These are phyloP conservation scores for Probosciger aterrimus DNA, from an alignment of 2,113 vertebrate genomes.

Conservation along the genomic window DNA sequence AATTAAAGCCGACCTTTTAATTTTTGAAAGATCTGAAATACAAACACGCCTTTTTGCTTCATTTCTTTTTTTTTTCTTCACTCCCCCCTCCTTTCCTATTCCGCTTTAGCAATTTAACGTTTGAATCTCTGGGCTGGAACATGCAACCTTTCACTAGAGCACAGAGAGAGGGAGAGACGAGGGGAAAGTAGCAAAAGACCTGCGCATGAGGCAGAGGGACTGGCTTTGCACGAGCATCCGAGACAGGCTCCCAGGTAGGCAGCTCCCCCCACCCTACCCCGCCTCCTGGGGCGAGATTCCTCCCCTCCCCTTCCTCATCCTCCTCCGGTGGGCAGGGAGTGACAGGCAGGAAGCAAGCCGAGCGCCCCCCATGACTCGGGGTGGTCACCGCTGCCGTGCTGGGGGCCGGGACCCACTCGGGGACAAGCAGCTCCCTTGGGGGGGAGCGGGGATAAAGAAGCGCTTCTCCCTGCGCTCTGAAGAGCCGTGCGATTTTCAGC, in stretches of 20 bases:
- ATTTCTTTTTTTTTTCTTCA: too few relatives aligned
- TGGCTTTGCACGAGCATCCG: neutral
- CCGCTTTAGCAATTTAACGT: conserved; percentile 16
- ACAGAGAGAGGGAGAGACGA: neutral
- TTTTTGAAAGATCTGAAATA: conserved; percentile 49
- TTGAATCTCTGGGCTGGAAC: conserved; percentile 29
- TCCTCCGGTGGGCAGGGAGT: neutral
- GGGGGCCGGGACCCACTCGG: neutral
- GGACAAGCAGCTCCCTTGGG: neutral
- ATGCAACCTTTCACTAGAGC: neutral
- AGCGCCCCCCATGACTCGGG: neutral
- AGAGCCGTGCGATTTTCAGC: neutral
- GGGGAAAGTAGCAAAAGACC: neutral
- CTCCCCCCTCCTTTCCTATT: neutral
- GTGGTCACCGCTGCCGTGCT: neutral
- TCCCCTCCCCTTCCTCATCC: neutral
- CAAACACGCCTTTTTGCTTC: neutral
- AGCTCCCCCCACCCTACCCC: neutral
- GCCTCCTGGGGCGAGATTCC: neutral
- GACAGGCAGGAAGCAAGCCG: neutral
- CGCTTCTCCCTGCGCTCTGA: neutral
- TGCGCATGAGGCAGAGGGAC: neutral
- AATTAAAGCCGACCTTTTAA: conserved; percentile 50
- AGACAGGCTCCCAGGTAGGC: conserved; percentile 37
- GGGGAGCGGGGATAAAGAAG: neutral